A percentile compares a stretch with the other conserved stretches of the same genome.
Evolutionary conservation across 2,113 vertebrate species (phyloP).

Genomic region (Anoplopoma fimbria): DNA sequence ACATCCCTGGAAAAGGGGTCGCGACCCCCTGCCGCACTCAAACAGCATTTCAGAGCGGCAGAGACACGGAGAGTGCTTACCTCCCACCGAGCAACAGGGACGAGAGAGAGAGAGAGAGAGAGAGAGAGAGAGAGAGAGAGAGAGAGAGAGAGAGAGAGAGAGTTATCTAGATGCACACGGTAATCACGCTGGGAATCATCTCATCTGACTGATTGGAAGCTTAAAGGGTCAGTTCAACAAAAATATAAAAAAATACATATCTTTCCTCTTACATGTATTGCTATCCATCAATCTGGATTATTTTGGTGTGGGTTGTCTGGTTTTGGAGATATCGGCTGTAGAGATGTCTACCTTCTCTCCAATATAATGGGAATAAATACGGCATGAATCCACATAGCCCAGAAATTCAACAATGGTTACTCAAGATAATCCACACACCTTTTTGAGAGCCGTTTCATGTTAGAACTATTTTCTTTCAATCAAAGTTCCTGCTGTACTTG

Average conservation of each 20-base stretch:
- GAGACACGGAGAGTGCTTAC: slow-evolving; percentile 59
- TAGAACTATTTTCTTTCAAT: neutral
- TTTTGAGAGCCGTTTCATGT: too few relatives aligned
- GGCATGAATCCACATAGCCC: too few relatives aligned
- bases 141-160: slow-evolving; percentile 19
- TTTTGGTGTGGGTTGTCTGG: too few relatives aligned
- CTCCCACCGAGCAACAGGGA: slow-evolving; percentile 53
- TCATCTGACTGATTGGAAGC: slow-evolving; percentile 43
- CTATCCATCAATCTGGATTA: too few relatives aligned
- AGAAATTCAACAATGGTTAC: too few relatives aligned
- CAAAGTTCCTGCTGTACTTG: too few relatives aligned
- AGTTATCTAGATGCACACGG: slow-evolving; percentile 35
- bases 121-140: slow-evolving; percentile 15
- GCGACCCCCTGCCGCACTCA: slow-evolving; percentile 71
- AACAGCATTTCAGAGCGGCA: slow-evolving; percentile 66
- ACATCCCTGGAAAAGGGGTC: slow-evolving; percentile 79
- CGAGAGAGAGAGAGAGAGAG: slow-evolving; percentile 13
- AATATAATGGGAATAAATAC: too few relatives aligned
- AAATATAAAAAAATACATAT: too few relatives aligned
- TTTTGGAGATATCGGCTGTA: too few relatives aligned
- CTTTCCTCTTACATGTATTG: neutral
- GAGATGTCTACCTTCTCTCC: neutral
- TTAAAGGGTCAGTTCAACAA: neutral
- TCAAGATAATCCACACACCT: too few relatives aligned
- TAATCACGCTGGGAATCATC: slow-evolving; percentile 23